phyloP scores from a whole-genome alignment of 2,113 vertebrate genomes.

The Coreoperca whiteheadi region DNA sequence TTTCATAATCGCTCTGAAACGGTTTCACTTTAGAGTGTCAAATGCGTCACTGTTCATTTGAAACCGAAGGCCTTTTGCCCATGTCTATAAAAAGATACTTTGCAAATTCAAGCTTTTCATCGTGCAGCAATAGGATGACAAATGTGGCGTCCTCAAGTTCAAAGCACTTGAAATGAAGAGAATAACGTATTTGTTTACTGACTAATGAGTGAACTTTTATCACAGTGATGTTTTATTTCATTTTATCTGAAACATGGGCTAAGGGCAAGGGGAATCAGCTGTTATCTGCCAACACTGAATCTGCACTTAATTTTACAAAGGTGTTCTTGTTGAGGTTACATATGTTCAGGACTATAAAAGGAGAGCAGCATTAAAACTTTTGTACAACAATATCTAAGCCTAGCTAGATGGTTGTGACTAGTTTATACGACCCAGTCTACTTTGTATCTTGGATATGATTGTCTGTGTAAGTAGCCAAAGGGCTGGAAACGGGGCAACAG shows the following conservation, averaged over 20 bases:
- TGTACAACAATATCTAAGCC: conserved; percentile 49
- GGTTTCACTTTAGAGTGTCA: conserved; percentile 11
- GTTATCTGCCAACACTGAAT: conserved; percentile 37
- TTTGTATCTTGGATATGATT: conserved; percentile 65
- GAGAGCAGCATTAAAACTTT: conserved; percentile 46
- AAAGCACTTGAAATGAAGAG: conserved; percentile 37
- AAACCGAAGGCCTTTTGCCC: neutral
- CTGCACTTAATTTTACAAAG: conserved; percentile 29
- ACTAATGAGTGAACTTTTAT: conserved; percentile 44
- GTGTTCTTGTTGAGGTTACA: conserved; percentile 43
- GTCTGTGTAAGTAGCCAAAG: conserved; percentile 55
- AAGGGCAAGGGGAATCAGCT: neutral
- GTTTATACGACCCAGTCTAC: conserved; percentile 42
- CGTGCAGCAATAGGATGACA: conserved; percentile 47
- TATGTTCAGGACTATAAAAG: conserved; percentile 48
- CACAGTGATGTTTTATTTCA: conserved; percentile 32
- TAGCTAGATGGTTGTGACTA: conserved; percentile 41
- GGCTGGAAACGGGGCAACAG: neutral
- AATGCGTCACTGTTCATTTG: neutral
- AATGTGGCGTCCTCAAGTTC: conserved; percentile 24
- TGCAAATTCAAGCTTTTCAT: conserved; percentile 32
- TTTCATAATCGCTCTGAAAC: conserved; percentile 17
- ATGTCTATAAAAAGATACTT: conserved; percentile 6
- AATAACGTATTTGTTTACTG: conserved; percentile 35
- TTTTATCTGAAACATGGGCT: conserved; percentile 28